Percentiles rank a stretch among this genome's conserved stretches.
Conservation (phyloP, 2,888 invertebrate genomes). For the Erynnis tages region DNA sequence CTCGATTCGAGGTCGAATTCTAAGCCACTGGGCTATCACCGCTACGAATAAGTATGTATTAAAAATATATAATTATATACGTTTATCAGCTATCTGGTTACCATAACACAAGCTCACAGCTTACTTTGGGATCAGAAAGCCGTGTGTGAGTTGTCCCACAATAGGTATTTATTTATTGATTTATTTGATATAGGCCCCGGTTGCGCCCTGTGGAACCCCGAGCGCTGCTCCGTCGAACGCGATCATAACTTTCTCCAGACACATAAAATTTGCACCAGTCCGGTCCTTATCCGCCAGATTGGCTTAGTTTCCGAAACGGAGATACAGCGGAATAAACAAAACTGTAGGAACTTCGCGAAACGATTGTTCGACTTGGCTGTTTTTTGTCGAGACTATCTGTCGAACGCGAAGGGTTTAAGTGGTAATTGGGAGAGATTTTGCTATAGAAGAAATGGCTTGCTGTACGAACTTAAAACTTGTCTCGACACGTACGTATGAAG, state of each 20-base stretch:
- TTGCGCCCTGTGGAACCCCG: conserved; percentile 25
- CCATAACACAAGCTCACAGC: too few species aligned
- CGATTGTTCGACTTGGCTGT: conserved; percentile 16
- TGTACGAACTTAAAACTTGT: too few species aligned
- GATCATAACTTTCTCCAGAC: conserved; percentile 30
- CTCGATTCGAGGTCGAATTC: too few species aligned
- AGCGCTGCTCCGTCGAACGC: conserved; percentile 25
- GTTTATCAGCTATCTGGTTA: too few species aligned
- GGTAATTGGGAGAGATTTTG: not conserved
- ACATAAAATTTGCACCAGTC: conserved; percentile 31
- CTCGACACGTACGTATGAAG: too few species aligned
- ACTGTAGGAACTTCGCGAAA: conserved; percentile 25
- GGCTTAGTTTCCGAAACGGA: conserved; percentile 27
- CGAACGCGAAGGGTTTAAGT: not conserved
- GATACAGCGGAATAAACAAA: conserved; percentile 22
- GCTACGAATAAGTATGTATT: too few species aligned
- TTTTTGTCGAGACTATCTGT: conserved; percentile 6
- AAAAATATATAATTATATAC: too few species aligned
- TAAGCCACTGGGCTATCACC: too few species aligned
- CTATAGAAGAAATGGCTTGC: not conserved
- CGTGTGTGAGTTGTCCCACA: too few species aligned
- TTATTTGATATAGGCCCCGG: too few species aligned
- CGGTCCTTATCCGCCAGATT: conserved; percentile 29
- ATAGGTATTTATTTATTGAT: too few species aligned
- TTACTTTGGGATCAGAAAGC: too few species aligned